Conservation (phyloP, 2,113 vertebrate species). For the Albula goreensis region DNA sequence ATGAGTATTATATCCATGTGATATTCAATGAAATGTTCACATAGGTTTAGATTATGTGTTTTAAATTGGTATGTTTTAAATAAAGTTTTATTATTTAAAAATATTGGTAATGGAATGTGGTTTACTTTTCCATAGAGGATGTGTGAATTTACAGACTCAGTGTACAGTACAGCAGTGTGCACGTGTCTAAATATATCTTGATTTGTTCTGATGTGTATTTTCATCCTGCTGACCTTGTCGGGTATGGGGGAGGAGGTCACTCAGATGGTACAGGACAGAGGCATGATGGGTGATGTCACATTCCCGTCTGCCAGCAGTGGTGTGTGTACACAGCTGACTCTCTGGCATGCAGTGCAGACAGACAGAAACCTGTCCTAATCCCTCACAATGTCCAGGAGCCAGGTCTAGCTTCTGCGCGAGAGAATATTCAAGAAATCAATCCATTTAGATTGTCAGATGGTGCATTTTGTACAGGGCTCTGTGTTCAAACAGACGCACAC, state of each 20-base stretch:
- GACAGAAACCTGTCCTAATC: neutral
- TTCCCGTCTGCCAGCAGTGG: neutral
- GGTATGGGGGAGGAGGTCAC: neutral
- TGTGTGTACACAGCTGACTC: constrained; percentile 11
- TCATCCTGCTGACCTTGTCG: neutral
- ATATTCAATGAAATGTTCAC: too few species aligned
- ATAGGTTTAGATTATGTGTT: too few species aligned
- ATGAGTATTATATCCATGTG: constrained; percentile 33
- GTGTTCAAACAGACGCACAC: neutral
- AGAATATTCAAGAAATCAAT: neutral
- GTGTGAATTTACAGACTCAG: neutral
- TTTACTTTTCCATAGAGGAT: neutral
- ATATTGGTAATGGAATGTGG: too few species aligned
- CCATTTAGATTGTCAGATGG: neutral
- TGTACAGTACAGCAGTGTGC: neutral
- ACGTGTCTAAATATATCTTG: neutral
- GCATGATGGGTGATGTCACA: neutral
- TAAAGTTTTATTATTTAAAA: too few species aligned
- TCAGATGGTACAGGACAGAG: neutral
- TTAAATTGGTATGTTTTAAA: neutral
- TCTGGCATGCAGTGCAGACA: neutral
- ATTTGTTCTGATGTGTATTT: neutral
- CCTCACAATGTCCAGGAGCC: neutral
- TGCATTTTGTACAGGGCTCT: neutral
- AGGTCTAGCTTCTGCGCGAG: neutral